Conservation (phyloP, 2,888 invertebrate genomes). For the Rhagium mordax region DNA sequence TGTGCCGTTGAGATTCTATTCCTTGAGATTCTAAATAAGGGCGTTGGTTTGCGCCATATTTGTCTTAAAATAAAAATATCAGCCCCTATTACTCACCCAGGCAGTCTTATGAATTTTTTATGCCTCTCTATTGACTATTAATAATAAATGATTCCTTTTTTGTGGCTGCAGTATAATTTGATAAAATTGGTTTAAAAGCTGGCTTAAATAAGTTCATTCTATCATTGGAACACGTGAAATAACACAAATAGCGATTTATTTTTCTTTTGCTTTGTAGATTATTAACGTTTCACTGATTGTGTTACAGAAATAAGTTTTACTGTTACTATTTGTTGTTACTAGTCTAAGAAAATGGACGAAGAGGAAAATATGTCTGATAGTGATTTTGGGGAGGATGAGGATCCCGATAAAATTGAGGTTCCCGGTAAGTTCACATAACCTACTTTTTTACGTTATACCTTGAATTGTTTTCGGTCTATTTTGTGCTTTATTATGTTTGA, state of each 20-base stretch:
- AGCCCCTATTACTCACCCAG: slow-evolving; percentile 41
- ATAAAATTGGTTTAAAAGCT: background rate
- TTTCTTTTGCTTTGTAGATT: slow-evolving; percentile 45
- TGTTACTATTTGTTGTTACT: slow-evolving; percentile 53
- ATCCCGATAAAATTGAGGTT: slow-evolving; percentile 93
- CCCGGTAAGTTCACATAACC: slow-evolving; percentile 77
- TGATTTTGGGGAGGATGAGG: slow-evolving; percentile 90
- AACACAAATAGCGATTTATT: slow-evolving; percentile 13
- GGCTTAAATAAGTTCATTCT: background rate
- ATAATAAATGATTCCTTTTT: slow-evolving; percentile 32
- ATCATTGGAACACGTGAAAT: background rate
- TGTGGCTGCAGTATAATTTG: slow-evolving; percentile 1
- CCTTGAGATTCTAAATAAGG: slow-evolving; percentile 57
- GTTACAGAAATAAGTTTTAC: slow-evolving; percentile 48
- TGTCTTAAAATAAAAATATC: slow-evolving; percentile 63
- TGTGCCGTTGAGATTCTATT: slow-evolving; percentile 28
- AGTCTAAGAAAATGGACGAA: slow-evolving; percentile 67
- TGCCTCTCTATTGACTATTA: slow-evolving; percentile 40
- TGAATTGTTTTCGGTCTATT: background rate
- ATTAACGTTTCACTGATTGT: slow-evolving; percentile 42
- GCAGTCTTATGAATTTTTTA: slow-evolving; percentile 51
- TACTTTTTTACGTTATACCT: background rate
- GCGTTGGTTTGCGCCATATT: slow-evolving; percentile 70
- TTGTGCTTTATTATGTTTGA: background rate
- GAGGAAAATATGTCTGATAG: slow-evolving; percentile 75